phyloP scores from a whole-genome alignment of 2,113 vertebrate species.

The Ceuthmochares aereus region DNA sequence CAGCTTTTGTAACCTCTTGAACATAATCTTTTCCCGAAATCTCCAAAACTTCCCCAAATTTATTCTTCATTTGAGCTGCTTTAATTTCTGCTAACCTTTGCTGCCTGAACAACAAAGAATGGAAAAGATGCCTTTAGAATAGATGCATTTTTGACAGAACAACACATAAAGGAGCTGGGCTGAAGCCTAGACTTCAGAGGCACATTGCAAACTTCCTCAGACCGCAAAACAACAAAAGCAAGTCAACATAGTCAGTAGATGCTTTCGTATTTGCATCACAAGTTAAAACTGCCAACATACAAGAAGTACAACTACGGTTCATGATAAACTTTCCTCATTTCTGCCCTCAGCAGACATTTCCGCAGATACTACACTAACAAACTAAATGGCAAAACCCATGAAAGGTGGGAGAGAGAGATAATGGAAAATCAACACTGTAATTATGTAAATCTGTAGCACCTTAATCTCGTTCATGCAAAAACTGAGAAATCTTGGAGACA shows the following conservation, averaged over 20 bases:
- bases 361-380: not conserved
- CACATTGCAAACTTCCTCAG: not conserved
- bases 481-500: not conserved
- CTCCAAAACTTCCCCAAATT: conserved; percentile 89
- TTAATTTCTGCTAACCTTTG: conserved; percentile 94
- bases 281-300: not conserved
- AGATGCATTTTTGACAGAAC: not conserved
- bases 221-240: not conserved
- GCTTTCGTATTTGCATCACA: not conserved
- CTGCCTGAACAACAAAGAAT: conserved; percentile 76
- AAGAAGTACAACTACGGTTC: not conserved
- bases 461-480: not conserved
- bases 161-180: not conserved
- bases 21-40: conserved; percentile 96
- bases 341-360: not conserved
- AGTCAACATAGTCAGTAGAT: not conserved
- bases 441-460: not conserved
- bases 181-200: not conserved
- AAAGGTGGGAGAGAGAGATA: not conserved
- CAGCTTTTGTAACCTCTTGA: conserved; percentile 93
- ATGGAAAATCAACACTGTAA: not conserved
- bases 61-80: conserved; percentile 85
- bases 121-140: not conserved
- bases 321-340: not conserved
- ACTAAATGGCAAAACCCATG: not conserved